Evolutionary conservation across 2,888 invertebrate species (phyloP), one percentile per base, ranked within the genome.

Genomic region (Perithous albicinctus): DNA sequence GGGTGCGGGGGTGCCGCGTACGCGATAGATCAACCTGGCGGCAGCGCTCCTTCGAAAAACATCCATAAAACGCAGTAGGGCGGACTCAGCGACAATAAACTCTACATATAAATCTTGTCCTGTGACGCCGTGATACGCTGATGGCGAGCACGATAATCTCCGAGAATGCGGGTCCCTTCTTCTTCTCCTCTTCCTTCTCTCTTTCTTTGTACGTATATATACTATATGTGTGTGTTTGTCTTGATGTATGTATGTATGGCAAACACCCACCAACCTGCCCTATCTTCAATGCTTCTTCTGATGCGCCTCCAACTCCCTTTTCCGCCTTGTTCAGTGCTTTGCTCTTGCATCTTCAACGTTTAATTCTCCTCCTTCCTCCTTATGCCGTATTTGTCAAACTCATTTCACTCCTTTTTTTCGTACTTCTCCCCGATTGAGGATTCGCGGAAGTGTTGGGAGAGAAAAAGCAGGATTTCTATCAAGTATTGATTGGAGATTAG

Each of bases 61-160:
- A 92, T 92, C 92, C 92, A 92, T 92, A 92, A 92, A 92, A 92
- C 92, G 92, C 92, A 92, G 92, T 92, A 92, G 92, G 92, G 92
- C 92, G 92, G 92, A 92, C 92, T 92, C 92, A 91, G 92, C 92
- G 92, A 92, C 92, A 92, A 92, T 92, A 92, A 92, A 92, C 92
- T 92, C 92, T 91, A 92, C 92, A 91, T 92, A 92, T 92, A 92
- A 92, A 92, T 92, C 92, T 92, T 92, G 91, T 90, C 91, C 91
- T 89, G 91, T 92, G 92, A 92, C 92, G 92, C 92, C 89, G 91
- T 92, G 92, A 92, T 92, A 92, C 92, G 92, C 92, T 92, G 92
- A 92, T 92, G 92, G 92, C 92, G 91, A 92, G 92, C 91, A 92
- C 92, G 92, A 92, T 92, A 92, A 92, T 92, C 92, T 92, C 91